Conservation (phyloP, 2,888 invertebrate genomes). For the Tenthredo amoena region DNA sequence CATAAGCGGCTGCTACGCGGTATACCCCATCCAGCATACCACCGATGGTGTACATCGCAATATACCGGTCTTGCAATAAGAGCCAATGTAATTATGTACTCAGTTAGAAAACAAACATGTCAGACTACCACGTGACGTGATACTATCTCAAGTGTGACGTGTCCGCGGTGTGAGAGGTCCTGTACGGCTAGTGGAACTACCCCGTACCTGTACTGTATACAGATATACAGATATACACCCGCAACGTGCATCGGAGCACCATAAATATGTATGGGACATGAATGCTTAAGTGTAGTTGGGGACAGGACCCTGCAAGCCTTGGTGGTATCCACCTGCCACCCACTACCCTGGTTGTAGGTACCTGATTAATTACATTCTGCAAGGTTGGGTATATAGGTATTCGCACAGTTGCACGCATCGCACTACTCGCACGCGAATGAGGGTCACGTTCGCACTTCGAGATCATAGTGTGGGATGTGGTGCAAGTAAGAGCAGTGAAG, state of each 20-base stretch:
- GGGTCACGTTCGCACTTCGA: constrained; percentile 36
- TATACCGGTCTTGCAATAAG: constrained; percentile 44
- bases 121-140: constrained; percentile 68
- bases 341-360: constrained; percentile 40
- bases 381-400: constrained; percentile 1
- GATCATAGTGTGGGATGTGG: not conserved
- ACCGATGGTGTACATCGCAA: constrained; percentile 19
- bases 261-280: constrained; percentile 76
- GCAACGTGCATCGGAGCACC: constrained; percentile 57
- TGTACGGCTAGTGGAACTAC: constrained; percentile 17
- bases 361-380: constrained; percentile 49
- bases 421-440: not conserved
- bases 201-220: constrained; percentile 2
- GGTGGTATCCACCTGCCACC: constrained; percentile 45
- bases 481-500: not conserved
- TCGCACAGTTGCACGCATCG: not conserved
- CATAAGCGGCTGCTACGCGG: constrained; percentile 20
- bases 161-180: constrained; percentile 53
- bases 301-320: constrained; percentile 38
- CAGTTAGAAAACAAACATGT: constrained; percentile 75
- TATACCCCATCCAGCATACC: not conserved
- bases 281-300: constrained; percentile 70
- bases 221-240: not conserved
- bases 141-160: constrained; percentile 65
- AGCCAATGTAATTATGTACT: constrained; percentile 62